Conservation (phyloP, 2,888 invertebrate species). For the Brenthis hecate region DNA sequence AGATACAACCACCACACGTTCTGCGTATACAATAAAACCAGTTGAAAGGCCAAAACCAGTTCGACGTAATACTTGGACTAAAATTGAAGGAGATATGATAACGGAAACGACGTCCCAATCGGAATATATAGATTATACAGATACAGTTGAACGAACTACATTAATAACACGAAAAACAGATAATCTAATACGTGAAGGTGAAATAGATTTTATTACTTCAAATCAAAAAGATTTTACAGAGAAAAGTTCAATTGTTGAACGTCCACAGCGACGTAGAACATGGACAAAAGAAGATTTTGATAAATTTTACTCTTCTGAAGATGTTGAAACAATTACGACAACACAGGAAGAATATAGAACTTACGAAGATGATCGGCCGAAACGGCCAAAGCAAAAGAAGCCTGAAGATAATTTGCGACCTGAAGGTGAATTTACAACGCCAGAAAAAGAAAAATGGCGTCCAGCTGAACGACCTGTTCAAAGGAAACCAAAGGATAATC, state of each 20-base stretch:
- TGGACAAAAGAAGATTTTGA: constrained; percentile 89
- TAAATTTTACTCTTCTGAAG: constrained; percentile 84
- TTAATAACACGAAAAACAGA: constrained; percentile 83
- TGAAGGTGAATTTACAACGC: constrained; percentile 54
- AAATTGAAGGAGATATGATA: constrained; percentile 88
- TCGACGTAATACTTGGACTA: constrained; percentile 89
- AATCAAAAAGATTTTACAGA: constrained; percentile 84
- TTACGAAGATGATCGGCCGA: constrained; percentile 80
- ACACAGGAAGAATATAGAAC: constrained; percentile 85
- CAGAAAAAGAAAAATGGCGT: constrained; percentile 63
- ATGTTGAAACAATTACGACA: constrained; percentile 83
- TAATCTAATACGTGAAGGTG: constrained; percentile 86
- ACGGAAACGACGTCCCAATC: constrained; percentile 86
- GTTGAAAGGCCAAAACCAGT: constrained; percentile 85
- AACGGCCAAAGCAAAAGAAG: constrained; percentile 73
- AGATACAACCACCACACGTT: constrained; percentile 87
- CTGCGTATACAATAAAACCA: constrained; percentile 86
- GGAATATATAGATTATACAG: constrained; percentile 85
- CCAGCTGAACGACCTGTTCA: constrained; percentile 67
- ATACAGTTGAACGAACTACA: constrained; percentile 82
- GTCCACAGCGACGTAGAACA: constrained; percentile 84
- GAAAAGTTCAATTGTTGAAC: constrained; percentile 81
- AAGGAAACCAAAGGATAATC: constrained; percentile 76
- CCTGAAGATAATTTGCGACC: constrained; percentile 73
- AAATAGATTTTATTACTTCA: constrained; percentile 85